phyloP scores from a whole-genome alignment of 1,140 invertebrate species.

The Myzus persicae region DNA sequence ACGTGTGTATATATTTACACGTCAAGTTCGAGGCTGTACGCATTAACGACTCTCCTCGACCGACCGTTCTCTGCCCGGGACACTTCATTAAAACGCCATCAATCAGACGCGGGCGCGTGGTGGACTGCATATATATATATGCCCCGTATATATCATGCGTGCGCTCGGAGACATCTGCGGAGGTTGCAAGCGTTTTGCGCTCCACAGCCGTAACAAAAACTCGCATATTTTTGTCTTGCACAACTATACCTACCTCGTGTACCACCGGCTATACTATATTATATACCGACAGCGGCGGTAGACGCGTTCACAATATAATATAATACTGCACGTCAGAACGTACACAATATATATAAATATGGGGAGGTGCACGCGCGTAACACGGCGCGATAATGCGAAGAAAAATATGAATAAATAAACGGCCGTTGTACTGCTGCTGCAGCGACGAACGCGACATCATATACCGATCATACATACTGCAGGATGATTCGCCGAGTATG shows the following conservation, averaged over 20 bases:
- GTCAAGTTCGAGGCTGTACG: conserved; percentile 48
- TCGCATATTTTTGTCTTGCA: conserved; percentile 17
- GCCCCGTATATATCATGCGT: not conserved
- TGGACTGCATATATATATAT: not conserved
- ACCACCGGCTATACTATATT: no score
- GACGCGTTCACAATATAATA: no score
- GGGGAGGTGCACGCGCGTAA: not conserved
- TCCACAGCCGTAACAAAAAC: not conserved
- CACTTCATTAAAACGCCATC: conserved; percentile 58
- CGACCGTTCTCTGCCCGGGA: not conserved
- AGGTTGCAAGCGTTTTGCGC: conserved; percentile 12
- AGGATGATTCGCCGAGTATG: no score
- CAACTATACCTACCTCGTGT: no score
- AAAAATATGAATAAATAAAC: no score
- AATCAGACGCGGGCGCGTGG: conserved; percentile 12
- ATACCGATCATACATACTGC: no score
- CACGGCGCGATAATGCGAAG: no score
- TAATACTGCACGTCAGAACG: no score
- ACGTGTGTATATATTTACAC: not conserved
- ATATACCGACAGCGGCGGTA: not conserved
- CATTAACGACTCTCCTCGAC: conserved; percentile 34
- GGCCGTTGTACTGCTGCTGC: no score
- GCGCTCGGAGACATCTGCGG: not conserved
- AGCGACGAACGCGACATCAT: no score
- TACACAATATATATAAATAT: no score